Base-by-base conservation (phyloP, 2,113 vertebrate genomes). In the Craseonycteris thonglongyai region DNA sequence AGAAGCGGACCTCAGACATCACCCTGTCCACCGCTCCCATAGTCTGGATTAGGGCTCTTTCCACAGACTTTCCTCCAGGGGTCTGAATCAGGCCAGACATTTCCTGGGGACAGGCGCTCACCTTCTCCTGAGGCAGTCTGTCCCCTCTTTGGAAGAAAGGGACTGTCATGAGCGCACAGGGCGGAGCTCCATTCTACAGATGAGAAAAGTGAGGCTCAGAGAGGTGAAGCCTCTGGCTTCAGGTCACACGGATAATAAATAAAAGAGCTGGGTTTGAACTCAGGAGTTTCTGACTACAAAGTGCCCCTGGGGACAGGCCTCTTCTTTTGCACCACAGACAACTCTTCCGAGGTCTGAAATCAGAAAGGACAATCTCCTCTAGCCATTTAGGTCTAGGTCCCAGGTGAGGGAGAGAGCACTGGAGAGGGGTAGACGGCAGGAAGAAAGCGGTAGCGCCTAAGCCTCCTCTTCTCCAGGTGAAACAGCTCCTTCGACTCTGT, bases 131-230 rank as follows among this genome's bases (percentile, higher is more conserved):
- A 87, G 28, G 56, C 45, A 93, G 9, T 80, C 58, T 74, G 49
- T 86, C 88, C 45, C 61, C 56, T 94, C 66, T 92, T 65, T 58
- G n/a, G 56, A 81, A 96, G 18, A 22, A 58, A 88, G 76, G 83
- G 88, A 40, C 47, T 91, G 79, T 65, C 54, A 59, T 74, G 40
- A 88, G 42, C 15, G 88, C 68, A 49, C 7, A 42, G 35, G 35
- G 18, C 51, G 86, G 40, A 78, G 11, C 16, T 66, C 88, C 68
- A 95, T 88, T 90, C 91, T 82, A 88, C 33, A 95, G 56, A 75
- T 80, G 69, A 96, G 47, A 95, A 96, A 59, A 94, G 19, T 76
- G n/a, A 91, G 75, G n/a, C 58, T 72, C 54, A 74, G 38, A 75
- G 71, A 83, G 18, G n/a, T 78, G 35, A 80, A 54, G 66, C 69